Evolutionary conservation across 1,140 invertebrate genomes (phyloP), one percentile per base, ranked within the genome.

Genomic region (Megathymus violae): DNA sequence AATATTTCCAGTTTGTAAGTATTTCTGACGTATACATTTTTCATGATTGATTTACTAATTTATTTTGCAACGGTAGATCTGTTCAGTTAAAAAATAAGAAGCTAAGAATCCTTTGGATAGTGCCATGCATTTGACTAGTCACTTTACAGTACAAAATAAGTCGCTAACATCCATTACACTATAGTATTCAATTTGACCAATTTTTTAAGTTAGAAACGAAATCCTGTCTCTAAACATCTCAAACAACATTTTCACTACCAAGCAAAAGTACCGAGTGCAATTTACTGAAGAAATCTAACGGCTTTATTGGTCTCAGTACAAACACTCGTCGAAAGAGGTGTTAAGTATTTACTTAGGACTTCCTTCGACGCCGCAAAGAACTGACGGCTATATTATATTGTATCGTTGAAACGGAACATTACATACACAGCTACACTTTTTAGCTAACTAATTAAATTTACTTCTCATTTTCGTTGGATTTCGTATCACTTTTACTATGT

Each of bases 261-360:
- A 25, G 56, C 47, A 36, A 44, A 46, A 60, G 52, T 22, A 61
- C 61, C 54, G 63, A 71, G 71, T 65, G 62, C 58, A 67, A 71
- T 76, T 69, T 69, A 40, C 47, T 36, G 31, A 65, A 65, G 66
- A 69, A 71, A 68, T 67, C 71, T 66, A 51, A 54, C 56, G 58
- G 61, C 59, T 69, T 66, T 78, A 80, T 80, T 82, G 75, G 79
- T 64, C 56, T 50, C 64, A 69, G 44, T 44, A 69, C 76, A 88
- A 88, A 85, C 76, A 84, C 70, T 75, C 65, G 66, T 67, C 47
- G 68, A 62, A 54, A 71, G 60, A 59, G 80, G 81, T 72, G 69
- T 36, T 36, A 11, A 0, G 34, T 36, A 82, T 86, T 88, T 86
- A 67, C 75, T 84, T 80, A 86, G 85, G 83, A 82, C 76, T 51